Evolutionary conservation across 2,113 vertebrate genomes (phyloP).

Genomic region (Tinamus guttatus): DNA sequence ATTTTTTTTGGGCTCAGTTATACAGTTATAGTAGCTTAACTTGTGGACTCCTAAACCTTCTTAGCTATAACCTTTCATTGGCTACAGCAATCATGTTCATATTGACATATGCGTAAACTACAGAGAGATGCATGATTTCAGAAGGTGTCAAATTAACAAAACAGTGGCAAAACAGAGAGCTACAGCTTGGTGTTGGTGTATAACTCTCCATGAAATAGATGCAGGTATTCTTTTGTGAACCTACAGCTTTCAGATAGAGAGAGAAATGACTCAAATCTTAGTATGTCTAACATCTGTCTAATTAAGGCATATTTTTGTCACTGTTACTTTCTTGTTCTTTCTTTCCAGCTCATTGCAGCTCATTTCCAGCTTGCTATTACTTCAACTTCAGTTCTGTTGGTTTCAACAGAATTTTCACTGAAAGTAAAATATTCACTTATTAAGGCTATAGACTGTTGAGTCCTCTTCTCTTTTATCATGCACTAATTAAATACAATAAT

Average conservation of each 20-base stretch:
- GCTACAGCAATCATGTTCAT: not conserved
- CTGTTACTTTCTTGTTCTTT: not conserved
- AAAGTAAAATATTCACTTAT: not conserved
- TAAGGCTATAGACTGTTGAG: not conserved
- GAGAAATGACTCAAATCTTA: not conserved
- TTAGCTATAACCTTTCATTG: not conserved
- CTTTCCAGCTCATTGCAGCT: constrained; percentile 27
- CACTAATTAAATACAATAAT: not conserved
- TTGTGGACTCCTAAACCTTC: not conserved
- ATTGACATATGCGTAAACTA: not conserved
- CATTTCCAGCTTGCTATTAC: not conserved
- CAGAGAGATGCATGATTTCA: not conserved
- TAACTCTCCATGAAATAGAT: not conserved
- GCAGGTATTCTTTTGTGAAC: not conserved
- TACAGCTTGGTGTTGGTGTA: not conserved
- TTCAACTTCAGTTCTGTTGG: not conserved
- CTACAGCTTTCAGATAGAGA: not conserved
- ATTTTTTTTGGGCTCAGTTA: not conserved
- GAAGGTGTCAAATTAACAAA: not conserved
- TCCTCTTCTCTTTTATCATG: not conserved
- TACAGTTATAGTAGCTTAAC: not conserved
- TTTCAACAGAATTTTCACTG: not conserved
- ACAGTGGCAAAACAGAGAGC: not conserved
- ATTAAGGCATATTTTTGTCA: not conserved
- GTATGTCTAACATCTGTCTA: not conserved